A percentile compares a stretch with the other conserved stretches of the same genome.
Evolutionary conservation across 2,888 invertebrate species (phyloP).

Genomic region (Coleophora deauratella): DNA sequence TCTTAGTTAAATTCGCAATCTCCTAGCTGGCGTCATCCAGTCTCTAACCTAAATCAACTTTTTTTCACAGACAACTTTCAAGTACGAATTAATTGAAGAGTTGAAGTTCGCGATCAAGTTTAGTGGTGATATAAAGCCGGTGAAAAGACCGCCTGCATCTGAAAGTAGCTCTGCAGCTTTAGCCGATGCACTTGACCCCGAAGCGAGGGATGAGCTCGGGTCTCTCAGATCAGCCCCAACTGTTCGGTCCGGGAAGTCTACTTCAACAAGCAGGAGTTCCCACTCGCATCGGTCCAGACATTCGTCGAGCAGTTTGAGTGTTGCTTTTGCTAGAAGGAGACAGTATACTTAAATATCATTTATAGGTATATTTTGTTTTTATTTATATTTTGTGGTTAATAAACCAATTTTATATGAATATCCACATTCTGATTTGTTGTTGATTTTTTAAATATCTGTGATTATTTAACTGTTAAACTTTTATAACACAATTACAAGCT

Average conservation of each 20-base stretch:
- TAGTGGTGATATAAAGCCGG: conserved; percentile 76
- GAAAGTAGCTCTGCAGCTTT: conserved; percentile 47
- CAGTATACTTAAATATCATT: conserved; percentile 30
- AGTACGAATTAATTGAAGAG: conserved; percentile 75
- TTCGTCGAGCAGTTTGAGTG: conserved; percentile 47
- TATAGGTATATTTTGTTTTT: background rate
- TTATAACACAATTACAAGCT: too few relatives aligned
- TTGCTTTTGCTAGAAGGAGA: conserved; percentile 54
- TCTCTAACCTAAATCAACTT: too few relatives aligned
- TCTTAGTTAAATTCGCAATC: too few relatives aligned
- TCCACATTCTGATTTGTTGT: too few relatives aligned
- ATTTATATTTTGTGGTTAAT: too few relatives aligned
- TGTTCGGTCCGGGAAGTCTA: conserved; percentile 37
- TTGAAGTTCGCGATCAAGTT: conserved; percentile 78
- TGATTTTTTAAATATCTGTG: too few relatives aligned
- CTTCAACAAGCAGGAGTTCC: conserved; percentile 41
- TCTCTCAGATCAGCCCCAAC: conserved; percentile 39
- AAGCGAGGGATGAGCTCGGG: conserved; percentile 49
- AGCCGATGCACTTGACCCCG: conserved; percentile 42
- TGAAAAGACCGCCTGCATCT: conserved; percentile 49
- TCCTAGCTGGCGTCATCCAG: too few relatives aligned
- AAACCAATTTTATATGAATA: too few relatives aligned
- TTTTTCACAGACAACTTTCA: conserved; percentile 68
- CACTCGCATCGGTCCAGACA: conserved; percentile 55
- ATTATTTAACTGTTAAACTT: too few relatives aligned